These are phyloP conservation scores for Dendrocincla tyrannina DNA, from an alignment of 2,797 vertebrate species.

Conservation along the genomic window DNA sequence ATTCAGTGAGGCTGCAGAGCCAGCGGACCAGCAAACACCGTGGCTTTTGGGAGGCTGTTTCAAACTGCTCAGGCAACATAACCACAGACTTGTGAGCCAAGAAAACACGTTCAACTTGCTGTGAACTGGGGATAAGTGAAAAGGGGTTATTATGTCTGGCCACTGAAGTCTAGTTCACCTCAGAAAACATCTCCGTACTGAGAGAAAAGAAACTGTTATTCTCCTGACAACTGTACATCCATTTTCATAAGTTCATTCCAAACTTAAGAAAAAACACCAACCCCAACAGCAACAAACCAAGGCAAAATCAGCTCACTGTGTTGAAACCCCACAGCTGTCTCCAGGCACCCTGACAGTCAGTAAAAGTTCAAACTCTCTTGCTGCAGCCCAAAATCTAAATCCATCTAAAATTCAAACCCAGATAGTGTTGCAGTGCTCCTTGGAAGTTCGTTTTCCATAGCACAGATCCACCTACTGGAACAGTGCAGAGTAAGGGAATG, in stretches of 20 bases:
- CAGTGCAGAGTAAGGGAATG: not conserved
- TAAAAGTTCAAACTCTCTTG: not conserved
- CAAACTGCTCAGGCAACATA: not conserved
- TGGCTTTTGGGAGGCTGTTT: accelerated
- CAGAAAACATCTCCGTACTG: not conserved
- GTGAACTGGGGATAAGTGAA: not conserved
- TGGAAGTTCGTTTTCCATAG: not conserved
- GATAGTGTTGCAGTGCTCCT: not conserved
- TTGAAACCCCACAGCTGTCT: not conserved
- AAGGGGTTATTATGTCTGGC: not conserved
- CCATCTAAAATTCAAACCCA: not conserved
- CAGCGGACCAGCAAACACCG: not conserved
- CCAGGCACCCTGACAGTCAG: not conserved
- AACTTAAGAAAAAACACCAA: not conserved
- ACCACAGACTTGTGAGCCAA: not conserved
- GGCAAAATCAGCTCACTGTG: not conserved
- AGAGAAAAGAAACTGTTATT: conserved; percentile 6
- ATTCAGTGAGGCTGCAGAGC: accelerated
- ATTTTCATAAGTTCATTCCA: conserved; percentile 53
- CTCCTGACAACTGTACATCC: conserved; percentile 32
- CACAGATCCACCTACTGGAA: not conserved
- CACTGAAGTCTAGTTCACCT: not conserved
- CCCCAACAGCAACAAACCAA: not conserved
- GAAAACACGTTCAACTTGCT: not conserved
- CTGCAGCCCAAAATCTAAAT: not conserved